Evolutionary conservation across 2,888 invertebrate species (phyloP).

Genomic region (Labia minor): DNA sequence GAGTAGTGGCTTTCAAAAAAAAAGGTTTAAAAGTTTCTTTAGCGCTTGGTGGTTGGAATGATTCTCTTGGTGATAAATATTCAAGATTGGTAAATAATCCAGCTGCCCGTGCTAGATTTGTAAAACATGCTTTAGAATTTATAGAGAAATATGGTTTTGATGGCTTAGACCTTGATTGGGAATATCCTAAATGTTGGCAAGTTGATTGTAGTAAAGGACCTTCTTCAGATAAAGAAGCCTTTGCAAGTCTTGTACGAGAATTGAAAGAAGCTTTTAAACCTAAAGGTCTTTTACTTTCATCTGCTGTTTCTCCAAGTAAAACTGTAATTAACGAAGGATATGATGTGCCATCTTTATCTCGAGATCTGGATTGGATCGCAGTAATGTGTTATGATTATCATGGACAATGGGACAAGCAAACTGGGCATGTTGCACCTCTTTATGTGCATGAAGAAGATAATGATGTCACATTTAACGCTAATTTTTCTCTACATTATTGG

Average conservation of each 20-base stretch:
- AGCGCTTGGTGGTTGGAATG: slow-evolving; percentile 92
- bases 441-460: slow-evolving; percentile 75
- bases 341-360: slow-evolving; percentile 62
- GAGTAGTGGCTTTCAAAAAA: slow-evolving; percentile 65
- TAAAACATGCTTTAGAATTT: slow-evolving; percentile 62
- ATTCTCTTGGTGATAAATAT: slow-evolving; percentile 82
- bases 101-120: slow-evolving; percentile 58
- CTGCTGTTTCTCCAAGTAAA: slow-evolving; percentile 81
- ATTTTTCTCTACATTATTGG: slow-evolving; percentile 83
- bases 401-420: slow-evolving; percentile 85
- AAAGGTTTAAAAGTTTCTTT: slow-evolving; percentile 74
- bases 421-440: slow-evolving; percentile 79
- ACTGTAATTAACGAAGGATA: slow-evolving; percentile 76
- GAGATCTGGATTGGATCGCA: slow-evolving; percentile 77
- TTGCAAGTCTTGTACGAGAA: slow-evolving; percentile 62
- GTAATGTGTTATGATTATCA: slow-evolving; percentile 90
- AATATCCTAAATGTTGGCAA: slow-evolving; percentile 86
- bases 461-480: slow-evolving; percentile 70
- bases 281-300: slow-evolving; percentile 58
- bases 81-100: slow-evolving; percentile 71
- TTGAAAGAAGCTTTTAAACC: slow-evolving; percentile 55
- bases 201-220: slow-evolving; percentile 79
- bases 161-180: slow-evolving; percentile 93
- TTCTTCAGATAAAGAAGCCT: slow-evolving; percentile 69
- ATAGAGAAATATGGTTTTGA: slow-evolving; percentile 73